Percentiles rank a stretch among this genome's conserved stretches.
Evolutionary conservation across 2,113 vertebrate genomes (phyloP).

Genomic region (Gymnorhina tibicen): DNA sequence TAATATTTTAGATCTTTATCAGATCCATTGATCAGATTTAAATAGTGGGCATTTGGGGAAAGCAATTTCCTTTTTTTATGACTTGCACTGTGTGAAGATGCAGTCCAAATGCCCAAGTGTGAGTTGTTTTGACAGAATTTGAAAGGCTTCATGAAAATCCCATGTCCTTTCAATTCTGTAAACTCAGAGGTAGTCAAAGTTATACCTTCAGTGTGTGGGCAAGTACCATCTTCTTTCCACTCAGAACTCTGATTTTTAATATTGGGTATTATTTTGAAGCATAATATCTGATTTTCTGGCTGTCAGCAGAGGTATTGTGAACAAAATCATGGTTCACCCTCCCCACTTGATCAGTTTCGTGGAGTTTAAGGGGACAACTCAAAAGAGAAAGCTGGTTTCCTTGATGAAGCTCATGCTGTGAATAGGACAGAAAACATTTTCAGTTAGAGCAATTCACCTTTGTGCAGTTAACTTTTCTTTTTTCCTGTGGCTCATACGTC

Average conservation of each 20-base stretch:
- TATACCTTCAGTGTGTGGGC: not conserved
- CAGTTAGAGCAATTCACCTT: not conserved
- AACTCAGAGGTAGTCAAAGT: not conserved
- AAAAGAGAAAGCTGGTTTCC: not conserved
- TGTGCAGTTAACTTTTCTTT: conserved; percentile 6
- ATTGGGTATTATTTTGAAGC: not conserved
- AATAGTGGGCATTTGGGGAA: not conserved
- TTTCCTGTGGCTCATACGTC: not conserved
- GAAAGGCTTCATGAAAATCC: not conserved
- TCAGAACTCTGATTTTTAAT: not conserved
- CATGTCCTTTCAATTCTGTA: not conserved
- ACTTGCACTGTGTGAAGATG: not conserved
- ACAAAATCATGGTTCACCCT: not conserved
- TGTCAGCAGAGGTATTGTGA: not conserved
- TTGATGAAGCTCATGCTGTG: not conserved
- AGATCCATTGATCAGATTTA: conserved; percentile 11
- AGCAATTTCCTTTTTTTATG: conserved; percentile 12
- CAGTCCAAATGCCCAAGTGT: not conserved
- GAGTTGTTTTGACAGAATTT: not conserved
- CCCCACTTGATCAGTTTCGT: not conserved
- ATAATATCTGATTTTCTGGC: not conserved
- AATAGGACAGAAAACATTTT: not conserved
- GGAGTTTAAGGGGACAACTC: not conserved
- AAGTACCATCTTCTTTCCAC: not conserved
- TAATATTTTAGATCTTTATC: conserved; percentile 17